Conservation (phyloP, 2,113 vertebrate genomes). For the Mobula birostris region DNA sequence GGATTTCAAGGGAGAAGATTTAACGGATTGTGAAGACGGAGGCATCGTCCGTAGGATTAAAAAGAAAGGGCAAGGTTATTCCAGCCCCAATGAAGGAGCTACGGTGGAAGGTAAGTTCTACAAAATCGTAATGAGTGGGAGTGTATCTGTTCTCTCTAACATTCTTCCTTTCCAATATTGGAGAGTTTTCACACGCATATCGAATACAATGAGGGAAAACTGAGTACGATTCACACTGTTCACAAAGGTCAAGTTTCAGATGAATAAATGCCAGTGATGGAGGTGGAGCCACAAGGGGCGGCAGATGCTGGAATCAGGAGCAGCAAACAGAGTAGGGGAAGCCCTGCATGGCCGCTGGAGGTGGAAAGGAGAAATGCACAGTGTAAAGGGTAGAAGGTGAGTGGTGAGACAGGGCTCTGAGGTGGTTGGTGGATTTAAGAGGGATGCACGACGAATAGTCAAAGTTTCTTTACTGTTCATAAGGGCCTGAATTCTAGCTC, state of each 20-base stretch:
- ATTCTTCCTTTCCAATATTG: not conserved
- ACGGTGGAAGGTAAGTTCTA: slow-evolving; percentile 70
- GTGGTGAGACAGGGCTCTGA: too few species aligned
- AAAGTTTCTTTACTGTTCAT: too few species aligned
- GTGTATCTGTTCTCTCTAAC: too few species aligned
- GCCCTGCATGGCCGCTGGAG: too few species aligned
- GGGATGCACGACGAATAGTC: too few species aligned
- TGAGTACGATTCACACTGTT: not conserved
- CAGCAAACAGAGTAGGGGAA: too few species aligned
- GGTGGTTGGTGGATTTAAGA: too few species aligned
- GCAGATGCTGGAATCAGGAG: not conserved
- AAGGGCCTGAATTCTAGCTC: too few species aligned
- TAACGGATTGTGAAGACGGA: slow-evolving; percentile 69
- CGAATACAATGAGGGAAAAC: not conserved
- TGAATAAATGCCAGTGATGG: not conserved
- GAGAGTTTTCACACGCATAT: not conserved
- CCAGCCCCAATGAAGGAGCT: slow-evolving; percentile 82
- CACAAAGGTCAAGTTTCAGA: not conserved
- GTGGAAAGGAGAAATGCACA: too few species aligned
- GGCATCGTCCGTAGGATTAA: slow-evolving; percentile 87
- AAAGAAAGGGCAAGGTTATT: slow-evolving; percentile 81
- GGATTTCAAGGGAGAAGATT: slow-evolving; percentile 80
- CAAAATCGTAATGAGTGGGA: not conserved
- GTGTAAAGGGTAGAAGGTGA: too few species aligned
- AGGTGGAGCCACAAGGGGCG: not conserved